Percentiles rank a stretch among this genome's conserved stretches.
Evolutionary conservation across 1,140 invertebrate species (phyloP).

Genomic region (Drosophila ercepeae): DNA sequence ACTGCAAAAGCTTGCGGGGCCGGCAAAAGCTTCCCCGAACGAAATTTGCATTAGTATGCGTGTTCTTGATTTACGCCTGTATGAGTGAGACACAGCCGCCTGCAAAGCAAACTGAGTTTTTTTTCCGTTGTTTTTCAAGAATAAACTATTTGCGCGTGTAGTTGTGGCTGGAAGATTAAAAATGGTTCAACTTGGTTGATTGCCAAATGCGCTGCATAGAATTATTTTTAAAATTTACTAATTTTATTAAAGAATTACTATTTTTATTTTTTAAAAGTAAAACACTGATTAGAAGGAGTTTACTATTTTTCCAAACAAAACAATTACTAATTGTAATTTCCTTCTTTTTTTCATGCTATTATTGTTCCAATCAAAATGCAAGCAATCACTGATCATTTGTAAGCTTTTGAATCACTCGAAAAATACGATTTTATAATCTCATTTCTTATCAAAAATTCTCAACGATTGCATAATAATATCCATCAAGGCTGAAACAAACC

Average conservation of each 20-base stretch:
- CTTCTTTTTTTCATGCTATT: too few relatives aligned
- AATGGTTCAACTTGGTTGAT: constrained; percentile 32
- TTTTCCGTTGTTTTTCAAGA: constrained; percentile 10
- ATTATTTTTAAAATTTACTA: neutral
- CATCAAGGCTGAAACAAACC: constrained; percentile 4
- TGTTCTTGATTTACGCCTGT: constrained; percentile 43
- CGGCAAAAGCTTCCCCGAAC: constrained; percentile 58
- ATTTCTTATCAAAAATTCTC: too few relatives aligned
- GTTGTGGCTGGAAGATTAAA: constrained; percentile 42
- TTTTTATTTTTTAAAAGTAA: neutral
- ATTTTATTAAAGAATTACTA: too few relatives aligned
- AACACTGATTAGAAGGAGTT: too few relatives aligned
- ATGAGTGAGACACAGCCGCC: constrained; percentile 24
- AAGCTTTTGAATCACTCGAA: too few relatives aligned
- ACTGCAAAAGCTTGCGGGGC: constrained; percentile 49
- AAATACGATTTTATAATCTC: too few relatives aligned
- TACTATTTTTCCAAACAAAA: too few relatives aligned
- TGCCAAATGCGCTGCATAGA: constrained; percentile 35
- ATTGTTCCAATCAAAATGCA: too few relatives aligned
- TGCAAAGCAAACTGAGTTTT: constrained; percentile 52
- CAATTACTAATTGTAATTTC: too few relatives aligned
- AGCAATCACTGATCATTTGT: too few relatives aligned
- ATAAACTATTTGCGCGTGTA: constrained; percentile 46
- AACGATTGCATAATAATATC: too few relatives aligned
- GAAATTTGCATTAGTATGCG: constrained; percentile 19